These are phyloP conservation scores for Pristionchus mayeri DNA, from an alignment of 2,888 invertebrate genomes.

Conservation along the genomic window DNA sequence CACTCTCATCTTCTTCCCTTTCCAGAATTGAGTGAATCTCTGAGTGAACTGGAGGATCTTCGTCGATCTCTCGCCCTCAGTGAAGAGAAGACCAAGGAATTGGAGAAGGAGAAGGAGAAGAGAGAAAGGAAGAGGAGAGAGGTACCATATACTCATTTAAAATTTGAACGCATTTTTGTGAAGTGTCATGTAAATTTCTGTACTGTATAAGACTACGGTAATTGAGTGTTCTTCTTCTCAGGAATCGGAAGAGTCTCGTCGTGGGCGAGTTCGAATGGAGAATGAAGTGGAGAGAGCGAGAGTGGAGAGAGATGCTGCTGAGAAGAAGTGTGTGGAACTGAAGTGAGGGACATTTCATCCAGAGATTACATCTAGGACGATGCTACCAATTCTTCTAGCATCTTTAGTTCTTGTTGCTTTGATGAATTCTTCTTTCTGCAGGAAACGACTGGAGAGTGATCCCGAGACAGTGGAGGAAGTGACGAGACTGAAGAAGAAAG, in stretches of 20 bases:
- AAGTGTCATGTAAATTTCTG: neutral
- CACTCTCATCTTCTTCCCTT: neutral
- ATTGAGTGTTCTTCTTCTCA: no score
- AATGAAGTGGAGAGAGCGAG: constrained; percentile 11
- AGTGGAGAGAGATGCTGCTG: constrained; percentile 32
- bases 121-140: constrained; percentile 43
- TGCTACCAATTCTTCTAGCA: no score
- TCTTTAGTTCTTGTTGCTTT: no score
- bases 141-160: neutral
- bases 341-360: no score
- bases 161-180: neutral
- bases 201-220: no score
- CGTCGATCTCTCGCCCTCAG: neutral
- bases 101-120: constrained; percentile 36
- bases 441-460: constrained; percentile 50
- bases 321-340: constrained; percentile 32
- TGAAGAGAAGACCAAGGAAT: constrained; percentile 17
- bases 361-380: no score
- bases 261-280: neutral
- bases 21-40: constrained; percentile 42
- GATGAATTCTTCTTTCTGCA: neutral
- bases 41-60: constrained; percentile 36
- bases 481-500: constrained; percentile 45
- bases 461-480: constrained; percentile 55
- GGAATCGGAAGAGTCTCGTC: constrained; percentile 32